Base-by-base conservation (phyloP, 1,140 invertebrate genomes). In the Drosophila gunungcola region DNA sequence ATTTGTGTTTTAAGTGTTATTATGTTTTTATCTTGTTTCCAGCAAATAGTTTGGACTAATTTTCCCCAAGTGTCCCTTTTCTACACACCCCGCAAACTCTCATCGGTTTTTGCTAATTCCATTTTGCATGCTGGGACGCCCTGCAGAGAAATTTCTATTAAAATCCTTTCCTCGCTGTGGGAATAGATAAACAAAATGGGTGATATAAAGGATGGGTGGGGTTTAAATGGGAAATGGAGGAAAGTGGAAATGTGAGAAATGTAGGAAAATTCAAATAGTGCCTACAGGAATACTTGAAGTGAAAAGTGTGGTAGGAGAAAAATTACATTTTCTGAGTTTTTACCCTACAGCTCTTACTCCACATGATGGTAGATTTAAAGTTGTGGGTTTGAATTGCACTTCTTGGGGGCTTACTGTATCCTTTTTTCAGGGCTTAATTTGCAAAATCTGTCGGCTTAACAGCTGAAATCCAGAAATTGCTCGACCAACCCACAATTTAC, bases 91-190 rank as follows among this genome's bases (percentile, higher is more conserved):
- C 39, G 13, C 21, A 29, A 2, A 29, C 7, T 55, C 62, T 38
- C 62, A 27, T 68, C 45, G 64, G 63, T 69, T 69, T 69, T 69
- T 70, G 67, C 67, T 70, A 70, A 70, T 70, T 70, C 67, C 67
- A 70, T 70, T 62, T 70, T 70, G 51, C 67, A 70, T 70, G 64
- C 67, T 70, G 67, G 27, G 67, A 56, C 64, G 51, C 64, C 63
- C 67, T 45, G 64, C 64, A 29, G 67, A 70, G 67, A 70, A 56
- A 27, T 70, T 69, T 70, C 67, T 69, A 70, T 70, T 70, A 69
- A 70, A 70, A 70, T 70, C 67, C 67, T 70, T 70, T 70, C 42
- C 67, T 43, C 52, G 43, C 51, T 41, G 36, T 54, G 64, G 64
- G 42, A 70, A 54, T 56, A 43, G 64, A 48, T 70, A 70, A 69